Evolutionary conservation across 2,113 vertebrate genomes (phyloP).

Genomic region (Craseonycteris thonglongyai): DNA sequence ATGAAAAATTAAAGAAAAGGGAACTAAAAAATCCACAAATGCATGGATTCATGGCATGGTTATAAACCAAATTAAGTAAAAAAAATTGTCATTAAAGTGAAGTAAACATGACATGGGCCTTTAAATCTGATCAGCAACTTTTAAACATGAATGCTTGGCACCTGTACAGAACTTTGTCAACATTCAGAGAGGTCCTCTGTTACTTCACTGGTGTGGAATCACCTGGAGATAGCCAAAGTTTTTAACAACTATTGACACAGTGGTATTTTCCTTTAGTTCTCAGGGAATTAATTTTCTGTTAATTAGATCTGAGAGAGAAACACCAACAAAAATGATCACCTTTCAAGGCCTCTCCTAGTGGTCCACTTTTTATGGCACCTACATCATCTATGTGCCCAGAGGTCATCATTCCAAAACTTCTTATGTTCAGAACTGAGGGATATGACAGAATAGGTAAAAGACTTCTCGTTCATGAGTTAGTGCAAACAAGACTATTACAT

Average conservation of each 20-base stretch:
- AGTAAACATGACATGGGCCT: background rate
- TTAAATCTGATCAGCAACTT: conserved; percentile 24
- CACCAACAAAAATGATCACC: background rate
- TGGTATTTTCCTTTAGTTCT: conserved; percentile 43
- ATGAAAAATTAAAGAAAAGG: background rate
- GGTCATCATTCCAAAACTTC: conserved; percentile 14
- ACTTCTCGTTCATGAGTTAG: background rate
- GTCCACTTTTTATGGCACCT: background rate
- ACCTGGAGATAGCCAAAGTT: conserved; percentile 42
- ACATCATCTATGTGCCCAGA: conserved; percentile 3
- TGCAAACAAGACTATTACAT: background rate
- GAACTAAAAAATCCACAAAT: background rate
- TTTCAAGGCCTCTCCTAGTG: background rate
- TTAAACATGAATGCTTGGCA: background rate
- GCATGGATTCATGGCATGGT: background rate
- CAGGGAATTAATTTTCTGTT: conserved; percentile 47
- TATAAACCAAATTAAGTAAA: background rate
- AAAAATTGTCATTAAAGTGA: background rate
- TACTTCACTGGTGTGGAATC: background rate
- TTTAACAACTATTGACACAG: conserved; percentile 43
- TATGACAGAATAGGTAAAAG: background rate
- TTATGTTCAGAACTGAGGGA: conserved; percentile 27
- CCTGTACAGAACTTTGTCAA: conserved; percentile 26
- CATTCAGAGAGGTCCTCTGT: conserved; percentile 34
- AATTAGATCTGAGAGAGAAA: background rate